phyloP scores from a whole-genome alignment of 2,888 invertebrate genomes.

The Drosophila suboccidentalis region DNA sequence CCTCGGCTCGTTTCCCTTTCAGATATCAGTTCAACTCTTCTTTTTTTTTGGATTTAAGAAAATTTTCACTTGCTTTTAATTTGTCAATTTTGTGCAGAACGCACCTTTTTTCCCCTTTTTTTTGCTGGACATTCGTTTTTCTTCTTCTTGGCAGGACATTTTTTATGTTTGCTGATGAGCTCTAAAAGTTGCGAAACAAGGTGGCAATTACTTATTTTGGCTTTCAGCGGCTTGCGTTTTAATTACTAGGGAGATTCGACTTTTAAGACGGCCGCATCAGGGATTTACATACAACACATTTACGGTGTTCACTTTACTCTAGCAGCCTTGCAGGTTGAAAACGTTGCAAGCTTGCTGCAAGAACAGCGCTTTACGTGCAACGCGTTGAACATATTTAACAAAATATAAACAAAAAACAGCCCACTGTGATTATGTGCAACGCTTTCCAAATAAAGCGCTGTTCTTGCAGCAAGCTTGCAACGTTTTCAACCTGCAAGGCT shows the following conservation, averaged over 20 bases:
- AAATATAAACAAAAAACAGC: too few relatives aligned
- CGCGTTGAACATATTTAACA: too few relatives aligned
- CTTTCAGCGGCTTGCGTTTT: conserved; percentile 57
- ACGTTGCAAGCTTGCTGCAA: too few relatives aligned
- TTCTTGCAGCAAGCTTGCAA: too few relatives aligned
- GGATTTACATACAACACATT: conserved; percentile 41
- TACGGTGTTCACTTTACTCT: too few relatives aligned
- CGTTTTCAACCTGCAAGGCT: too few relatives aligned
- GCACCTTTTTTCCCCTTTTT: conserved; percentile 25
- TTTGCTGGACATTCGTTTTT: conserved; percentile 5
- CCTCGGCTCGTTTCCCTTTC: conserved; percentile 55
- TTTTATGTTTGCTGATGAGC: conserved; percentile 70
- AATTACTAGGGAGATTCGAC: conserved; percentile 56
- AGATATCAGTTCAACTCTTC: conserved; percentile 41
- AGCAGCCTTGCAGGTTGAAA: too few relatives aligned
- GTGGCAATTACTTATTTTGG: conserved; percentile 80
- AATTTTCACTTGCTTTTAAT: conserved; percentile 77
- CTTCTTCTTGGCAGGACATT: conserved; percentile 21
- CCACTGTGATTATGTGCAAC: too few relatives aligned
- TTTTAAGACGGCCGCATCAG: conserved; percentile 10
- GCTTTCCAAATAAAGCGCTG: too few relatives aligned
- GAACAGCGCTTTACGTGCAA: too few relatives aligned
- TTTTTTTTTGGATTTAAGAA: conserved; percentile 21
- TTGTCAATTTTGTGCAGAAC: conserved; percentile 71
- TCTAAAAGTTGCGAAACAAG: conserved; percentile 70